Percentiles rank a stretch among this genome's conserved stretches.
Conservation (phyloP, 64 coral and sea anemone genomes). For the Trachythela sp. region DNA sequence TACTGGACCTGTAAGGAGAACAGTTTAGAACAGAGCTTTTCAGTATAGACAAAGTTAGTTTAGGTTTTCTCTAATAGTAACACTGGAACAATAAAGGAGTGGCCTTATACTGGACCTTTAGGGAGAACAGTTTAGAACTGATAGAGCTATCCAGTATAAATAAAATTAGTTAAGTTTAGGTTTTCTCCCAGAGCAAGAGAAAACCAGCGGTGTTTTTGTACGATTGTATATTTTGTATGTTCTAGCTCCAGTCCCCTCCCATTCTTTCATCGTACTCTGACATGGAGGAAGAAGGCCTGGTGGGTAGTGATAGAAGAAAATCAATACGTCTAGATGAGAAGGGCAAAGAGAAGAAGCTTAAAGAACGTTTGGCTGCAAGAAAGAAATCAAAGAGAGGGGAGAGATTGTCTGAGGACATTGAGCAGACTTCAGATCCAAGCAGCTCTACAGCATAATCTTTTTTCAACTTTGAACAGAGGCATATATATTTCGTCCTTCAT, state of each 20-base stretch:
- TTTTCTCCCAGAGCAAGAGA: background rate
- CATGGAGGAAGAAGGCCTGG: constrained; percentile 39
- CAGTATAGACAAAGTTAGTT: too few species aligned
- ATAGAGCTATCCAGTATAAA: too few species aligned
- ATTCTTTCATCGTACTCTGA: constrained; percentile 33
- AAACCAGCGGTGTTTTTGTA: background rate
- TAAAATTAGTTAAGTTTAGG: too few species aligned
- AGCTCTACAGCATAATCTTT: background rate
- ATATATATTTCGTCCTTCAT: too few species aligned
- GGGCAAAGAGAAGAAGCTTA: constrained; percentile 72
- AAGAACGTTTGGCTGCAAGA: constrained; percentile 80
- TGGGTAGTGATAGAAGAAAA: constrained; percentile 39
- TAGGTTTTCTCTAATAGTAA: too few species aligned
- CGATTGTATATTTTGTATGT: constrained; percentile 1
- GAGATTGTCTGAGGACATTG: background rate
- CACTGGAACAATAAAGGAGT: too few species aligned
- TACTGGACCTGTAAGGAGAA: too few species aligned
- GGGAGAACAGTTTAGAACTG: too few species aligned
- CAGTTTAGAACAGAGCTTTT: too few species aligned
- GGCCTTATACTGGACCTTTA: too few species aligned
- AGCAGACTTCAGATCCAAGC: background rate
- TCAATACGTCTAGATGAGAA: constrained; percentile 80
- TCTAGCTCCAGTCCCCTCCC: constrained; percentile 65
- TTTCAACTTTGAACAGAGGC: background rate
- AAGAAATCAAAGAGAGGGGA: constrained; percentile 39